A percentile compares a stretch with the other conserved stretches of the same genome.
These are phyloP conservation scores for Alcis repandata DNA, from an alignment of 2,888 invertebrate species.

Conservation along the genomic window DNA sequence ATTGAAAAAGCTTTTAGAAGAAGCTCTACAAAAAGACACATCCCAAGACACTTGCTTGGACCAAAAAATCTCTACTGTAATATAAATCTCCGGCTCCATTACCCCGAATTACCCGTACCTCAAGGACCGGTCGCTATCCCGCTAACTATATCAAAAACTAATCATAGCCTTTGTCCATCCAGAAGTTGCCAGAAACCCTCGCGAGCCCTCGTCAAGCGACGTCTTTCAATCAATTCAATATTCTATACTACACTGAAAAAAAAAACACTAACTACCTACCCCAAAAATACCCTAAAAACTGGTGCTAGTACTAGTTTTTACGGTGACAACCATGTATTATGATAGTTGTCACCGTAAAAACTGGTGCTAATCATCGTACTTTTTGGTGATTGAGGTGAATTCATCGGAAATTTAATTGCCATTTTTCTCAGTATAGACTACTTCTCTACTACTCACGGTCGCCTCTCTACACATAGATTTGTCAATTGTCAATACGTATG, in stretches of 20 bases:
- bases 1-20: no score
- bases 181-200: slow-evolving; percentile 54
- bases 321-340: no score
- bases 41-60: not conserved
- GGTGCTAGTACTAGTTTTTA: no score
- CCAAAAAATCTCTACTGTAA: not conserved
- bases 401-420: no score
- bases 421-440: no score
- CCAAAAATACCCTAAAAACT: no score
- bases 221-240: slow-evolving; percentile 63
- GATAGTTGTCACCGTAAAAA: no score
- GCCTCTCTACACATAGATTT: slow-evolving; percentile 68
- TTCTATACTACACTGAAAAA: slow-evolving; percentile 51
- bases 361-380: no score
- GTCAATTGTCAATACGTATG: slow-evolving; percentile 63
- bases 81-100: not conserved
- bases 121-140: not conserved
- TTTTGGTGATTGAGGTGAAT: no score
- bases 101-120: slow-evolving; percentile 4
- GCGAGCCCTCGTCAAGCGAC: slow-evolving; percentile 61
- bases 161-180: slow-evolving; percentile 39
- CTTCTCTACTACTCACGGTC: slow-evolving; percentile 50
- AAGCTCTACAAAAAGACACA: no score
- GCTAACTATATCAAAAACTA: slow-evolving; percentile 42
- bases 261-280: no score